Evolutionary conservation across 2,113 vertebrate species (phyloP).

Genomic region (Cyprinodon tularosa): DNA sequence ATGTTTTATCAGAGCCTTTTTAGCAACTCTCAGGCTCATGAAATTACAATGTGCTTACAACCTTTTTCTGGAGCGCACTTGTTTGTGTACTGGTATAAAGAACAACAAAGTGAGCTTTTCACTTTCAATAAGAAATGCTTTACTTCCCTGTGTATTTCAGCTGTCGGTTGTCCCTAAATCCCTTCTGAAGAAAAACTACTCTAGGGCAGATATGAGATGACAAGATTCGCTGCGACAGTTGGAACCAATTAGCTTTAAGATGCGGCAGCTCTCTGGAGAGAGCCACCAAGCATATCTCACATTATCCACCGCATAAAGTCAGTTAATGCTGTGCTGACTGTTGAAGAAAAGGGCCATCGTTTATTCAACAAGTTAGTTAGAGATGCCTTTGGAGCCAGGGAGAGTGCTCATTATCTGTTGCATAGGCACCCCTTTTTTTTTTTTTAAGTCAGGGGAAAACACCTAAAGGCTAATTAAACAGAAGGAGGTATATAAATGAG

Average conservation of each 20-base stretch:
- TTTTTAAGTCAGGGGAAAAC: slow-evolving; percentile 1
- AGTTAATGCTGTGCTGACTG: slow-evolving; percentile 25
- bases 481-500: background rate
- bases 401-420: slow-evolving; percentile 5
- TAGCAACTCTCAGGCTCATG: slow-evolving; percentile 28
- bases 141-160: slow-evolving; percentile 2
- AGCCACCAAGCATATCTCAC: slow-evolving; percentile 33
- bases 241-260: slow-evolving; percentile 47
- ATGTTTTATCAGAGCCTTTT: slow-evolving; percentile 55
- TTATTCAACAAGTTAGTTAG: slow-evolving; percentile 36
- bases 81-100: slow-evolving; percentile 15
- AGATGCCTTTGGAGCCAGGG: slow-evolving; percentile 9
- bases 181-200: slow-evolving; percentile 21
- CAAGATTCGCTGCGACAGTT: slow-evolving; percentile 41
- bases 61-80: slow-evolving; percentile 23
- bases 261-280: slow-evolving; percentile 31
- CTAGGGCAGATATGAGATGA: slow-evolving; percentile 29
- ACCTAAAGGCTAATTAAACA: slow-evolving; percentile 7
- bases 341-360: slow-evolving; percentile 15
- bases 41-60: slow-evolving; percentile 46
- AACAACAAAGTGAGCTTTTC: slow-evolving; percentile 26
- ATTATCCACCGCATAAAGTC: slow-evolving; percentile 38
- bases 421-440: slow-evolving; percentile 3
- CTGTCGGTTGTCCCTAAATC: background rate
- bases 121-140: slow-evolving; percentile 11